Base-by-base conservation (phyloP, 2,797 vertebrate genomes). In the Lerista edwardsae region DNA sequence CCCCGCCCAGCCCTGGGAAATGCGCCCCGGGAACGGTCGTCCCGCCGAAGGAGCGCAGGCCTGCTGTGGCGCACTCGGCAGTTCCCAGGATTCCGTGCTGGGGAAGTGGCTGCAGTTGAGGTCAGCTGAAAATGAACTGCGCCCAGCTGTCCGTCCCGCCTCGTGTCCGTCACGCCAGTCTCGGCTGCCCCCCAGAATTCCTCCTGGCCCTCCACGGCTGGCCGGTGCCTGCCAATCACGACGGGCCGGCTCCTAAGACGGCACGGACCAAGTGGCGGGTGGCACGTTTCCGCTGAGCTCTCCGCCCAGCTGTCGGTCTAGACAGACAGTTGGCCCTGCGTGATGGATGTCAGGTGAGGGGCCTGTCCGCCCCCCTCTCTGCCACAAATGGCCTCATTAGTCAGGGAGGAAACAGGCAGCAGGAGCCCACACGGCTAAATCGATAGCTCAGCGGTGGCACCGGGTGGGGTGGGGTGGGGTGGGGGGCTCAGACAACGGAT, bases 351-450 rank as follows among this genome's bases (percentile, higher is more conserved):
- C 0, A 3, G 87, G 84, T 0, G 15, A 17, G 75, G 85, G 34
- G 67, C 77, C 83, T 71, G 62, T 25, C 89, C 34, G 1, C 92
- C 87, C n/a, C 76, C 67, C 3, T 47, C 82, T 80, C 81, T 39
- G 0, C 1, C 17, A 7, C 85, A 86, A 90, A 90, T 85, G 91
- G 93, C 89, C 90, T 94, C 86, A 62, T 90, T 91, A 84, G 82
- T 83, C 88, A 89, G 78, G 91, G 75, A 86, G 88, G 86, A 88
- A 89, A 88, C 4, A 15, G 80, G 75, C 51, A 84, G 80, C 88
- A 88, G 71, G 31, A 65, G n/a, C 84, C 87, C 87, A 89, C 59
- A n/a, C 76, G 80, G 81, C 67, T 44, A 77, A 83, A 84, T 90
- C 72, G 1, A 84, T 90, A 34, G 62, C 82, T 90, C 72, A 15